phyloP scores from a whole-genome alignment of 2,888 invertebrate species.

The Stegophylla sp. region DNA sequence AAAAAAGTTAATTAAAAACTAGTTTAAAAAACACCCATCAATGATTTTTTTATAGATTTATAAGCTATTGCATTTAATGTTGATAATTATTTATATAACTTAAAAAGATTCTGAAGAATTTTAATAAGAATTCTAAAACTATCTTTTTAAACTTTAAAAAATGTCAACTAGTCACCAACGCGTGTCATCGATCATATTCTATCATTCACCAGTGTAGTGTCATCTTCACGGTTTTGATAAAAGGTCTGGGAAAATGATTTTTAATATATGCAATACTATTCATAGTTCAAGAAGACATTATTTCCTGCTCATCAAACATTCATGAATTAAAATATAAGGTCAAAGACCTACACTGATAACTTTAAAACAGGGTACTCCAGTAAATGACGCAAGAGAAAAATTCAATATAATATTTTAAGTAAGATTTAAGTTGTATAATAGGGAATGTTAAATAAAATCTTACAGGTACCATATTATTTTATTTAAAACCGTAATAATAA shows the following conservation, averaged over 20 bases:
- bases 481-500: too few relatives aligned
- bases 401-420: not conserved
- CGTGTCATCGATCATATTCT: conserved; percentile 21
- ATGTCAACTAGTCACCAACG: conserved; percentile 25
- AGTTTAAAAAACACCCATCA: conserved; percentile 31
- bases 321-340: conserved; percentile 51
- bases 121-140: conserved; percentile 8
- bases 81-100: not conserved
- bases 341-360: conserved; percentile 32
- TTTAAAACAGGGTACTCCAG: conserved; percentile 30
- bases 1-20: not conserved
- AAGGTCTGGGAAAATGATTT: conserved; percentile 5
- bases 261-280: conserved; percentile 52
- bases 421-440: too few relatives aligned
- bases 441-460: too few relatives aligned
- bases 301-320: conserved; percentile 53
- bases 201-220: conserved; percentile 1
- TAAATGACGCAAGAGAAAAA: not conserved
- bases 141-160: conserved; percentile 9
- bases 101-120: not conserved
- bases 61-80: not conserved
- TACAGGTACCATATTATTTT: too few relatives aligned
- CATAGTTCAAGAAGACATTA: conserved; percentile 54
- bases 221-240: conserved; percentile 33
- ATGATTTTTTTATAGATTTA: conserved; percentile 3